Evolutionary conservation across 2,797 vertebrate species (phyloP), one percentile per base, ranked within the genome.

Genomic region (Morus bassanus): DNA sequence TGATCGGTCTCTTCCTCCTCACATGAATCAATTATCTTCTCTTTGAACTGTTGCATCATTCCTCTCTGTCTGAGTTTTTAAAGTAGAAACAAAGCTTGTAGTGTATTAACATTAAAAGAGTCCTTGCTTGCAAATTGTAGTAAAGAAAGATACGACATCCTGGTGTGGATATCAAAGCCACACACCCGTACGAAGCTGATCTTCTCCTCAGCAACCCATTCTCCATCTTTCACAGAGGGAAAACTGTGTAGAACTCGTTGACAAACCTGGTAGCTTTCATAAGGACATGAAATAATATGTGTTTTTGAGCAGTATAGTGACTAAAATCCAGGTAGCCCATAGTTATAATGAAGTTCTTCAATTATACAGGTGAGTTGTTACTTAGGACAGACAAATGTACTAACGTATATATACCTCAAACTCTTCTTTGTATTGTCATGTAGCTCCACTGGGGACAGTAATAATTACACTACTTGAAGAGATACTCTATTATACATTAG

Each of bases 131-230:
- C n/a, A 80, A 89, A 67, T 7, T 50, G 10, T 57, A 56, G n/a
- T 63, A 61, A 79, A 91, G 63, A 81, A 64, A 78, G 56, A 21
- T 13, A 17, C 1, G 4, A 46, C 48, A 77, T 70, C 43, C 41
- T 95, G 59, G 27, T 3, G 0, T 33, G 18, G 37, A 63, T 89
- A 51, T 90, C 60, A 92, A 88, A 95, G 67, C 54, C 45, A 46
- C 19, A 51, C 2, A 6, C 19, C 33, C 0, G 0, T 48, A 63
- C 0, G 0, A 92, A 89, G 30, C 8, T 57, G n/a, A 60, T 85
- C 7, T 37, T 33, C 53, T 74, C 31, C 25, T 86, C 56, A 78
- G 31, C 13, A 37, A 88, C 51, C 59, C n/a, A 22, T 72, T 79
- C 41, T 54, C 8, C 65, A 22, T 63, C 63, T 85, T 85, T 70